Conservation (phyloP, 2,888 invertebrate species). For the Xestoiulus laeticollis region DNA sequence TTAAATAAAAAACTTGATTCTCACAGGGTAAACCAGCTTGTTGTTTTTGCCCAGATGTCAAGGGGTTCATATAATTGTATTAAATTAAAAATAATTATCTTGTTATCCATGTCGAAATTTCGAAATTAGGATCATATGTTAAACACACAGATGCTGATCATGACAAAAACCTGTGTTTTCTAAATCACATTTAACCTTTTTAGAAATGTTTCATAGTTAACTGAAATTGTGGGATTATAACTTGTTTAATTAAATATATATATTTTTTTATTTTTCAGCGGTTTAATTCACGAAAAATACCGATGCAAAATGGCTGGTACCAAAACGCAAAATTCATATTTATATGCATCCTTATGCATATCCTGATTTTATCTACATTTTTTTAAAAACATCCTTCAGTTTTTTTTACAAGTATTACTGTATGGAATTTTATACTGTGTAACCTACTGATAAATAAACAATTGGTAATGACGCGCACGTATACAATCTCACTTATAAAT, state of each 20-base stretch:
- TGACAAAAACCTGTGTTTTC: neutral
- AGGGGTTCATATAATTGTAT: neutral
- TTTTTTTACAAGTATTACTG: neutral
- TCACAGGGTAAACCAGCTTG: neutral
- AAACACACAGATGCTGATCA: neutral
- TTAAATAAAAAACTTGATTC: neutral
- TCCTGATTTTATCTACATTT: conserved; percentile 21
- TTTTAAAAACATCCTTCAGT: conserved; percentile 1
- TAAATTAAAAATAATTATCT: neutral
- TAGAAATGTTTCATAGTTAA: no score
- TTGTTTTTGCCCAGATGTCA: neutral
- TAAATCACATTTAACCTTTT: neutral
- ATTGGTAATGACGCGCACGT: conserved; percentile 31
- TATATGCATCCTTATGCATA: neutral
- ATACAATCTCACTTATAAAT: conserved; percentile 10
- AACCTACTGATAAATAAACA: conserved; percentile 18
- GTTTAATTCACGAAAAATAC: neutral
- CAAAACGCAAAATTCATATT: neutral
- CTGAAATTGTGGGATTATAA: no score
- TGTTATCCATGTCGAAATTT: neutral
- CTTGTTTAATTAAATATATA: neutral
- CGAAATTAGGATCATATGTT: neutral
- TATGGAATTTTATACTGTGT: conserved; percentile 23
- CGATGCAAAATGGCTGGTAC: conserved; percentile 20
- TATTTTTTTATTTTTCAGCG: neutral